Conservation (phyloP, 2,888 invertebrate genomes). For the Charanyca ferruginea region DNA sequence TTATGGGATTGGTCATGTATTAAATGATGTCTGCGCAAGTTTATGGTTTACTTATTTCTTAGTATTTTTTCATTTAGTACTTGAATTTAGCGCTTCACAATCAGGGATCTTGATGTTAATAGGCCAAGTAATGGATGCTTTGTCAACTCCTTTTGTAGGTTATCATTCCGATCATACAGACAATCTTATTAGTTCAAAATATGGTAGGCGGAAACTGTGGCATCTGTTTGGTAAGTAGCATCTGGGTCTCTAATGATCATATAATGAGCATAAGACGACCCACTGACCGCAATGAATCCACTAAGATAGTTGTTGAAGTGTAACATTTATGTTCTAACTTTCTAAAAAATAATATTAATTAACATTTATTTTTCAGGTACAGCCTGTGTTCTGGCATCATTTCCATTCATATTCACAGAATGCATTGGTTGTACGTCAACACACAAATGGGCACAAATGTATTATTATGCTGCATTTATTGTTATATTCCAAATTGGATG, state of each 20-base stretch:
- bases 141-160: conserved; percentile 97
- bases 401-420: conserved; percentile 96
- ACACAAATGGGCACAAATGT: conserved; percentile 93
- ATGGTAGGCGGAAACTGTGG: conserved; percentile 97
- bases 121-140: conserved; percentile 96
- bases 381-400: conserved; percentile 94
- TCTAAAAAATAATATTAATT: neutral
- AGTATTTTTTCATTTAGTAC: conserved; percentile 94
- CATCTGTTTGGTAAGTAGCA: conserved; percentile 95
- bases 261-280: neutral
- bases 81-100: conserved; percentile 90
- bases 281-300: too few species aligned
- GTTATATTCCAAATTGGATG: conserved; percentile 98
- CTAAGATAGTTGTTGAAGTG: neutral
- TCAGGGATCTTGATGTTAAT: conserved; percentile 94
- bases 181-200: conserved; percentile 92
- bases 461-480: conserved; percentile 95
- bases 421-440: conserved; percentile 93
- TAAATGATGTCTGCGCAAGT: conserved; percentile 97
- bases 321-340: neutral
- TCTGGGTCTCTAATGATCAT: neutral
- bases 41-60: conserved; percentile 98
- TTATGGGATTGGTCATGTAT: conserved; percentile 95
- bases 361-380: conserved; percentile 91
- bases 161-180: conserved; percentile 95